Percentiles rank a stretch among this genome's conserved stretches.
Conservation (phyloP, 1,140 invertebrate genomes). For the Oreohelix idahoensis region DNA sequence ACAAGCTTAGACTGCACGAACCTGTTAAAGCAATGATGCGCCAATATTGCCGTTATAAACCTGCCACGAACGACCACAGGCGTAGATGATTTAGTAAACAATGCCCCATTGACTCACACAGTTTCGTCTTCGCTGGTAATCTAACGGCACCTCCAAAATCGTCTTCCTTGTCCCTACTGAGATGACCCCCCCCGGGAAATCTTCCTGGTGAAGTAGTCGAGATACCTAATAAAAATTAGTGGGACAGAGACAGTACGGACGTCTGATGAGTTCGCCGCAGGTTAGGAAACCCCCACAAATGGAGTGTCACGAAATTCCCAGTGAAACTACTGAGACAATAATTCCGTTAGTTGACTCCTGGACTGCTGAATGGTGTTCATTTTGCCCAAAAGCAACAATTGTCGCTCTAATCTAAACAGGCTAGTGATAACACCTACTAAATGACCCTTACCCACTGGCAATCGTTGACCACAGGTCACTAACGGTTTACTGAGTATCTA, state of each 20-base stretch:
- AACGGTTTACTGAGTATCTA: not conserved
- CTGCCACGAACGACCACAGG: not conserved
- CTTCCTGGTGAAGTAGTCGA: not conserved
- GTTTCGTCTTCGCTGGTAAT: not conserved
- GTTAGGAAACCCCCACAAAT: not conserved
- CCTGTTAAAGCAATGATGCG: too few relatives aligned
- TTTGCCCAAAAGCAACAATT: not conserved
- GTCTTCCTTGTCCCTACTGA: not conserved
- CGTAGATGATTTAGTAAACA: not conserved
- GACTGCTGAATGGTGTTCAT: not conserved
- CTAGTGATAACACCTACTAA: not conserved
- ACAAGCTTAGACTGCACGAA: too few relatives aligned
- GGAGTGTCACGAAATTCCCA: not conserved
- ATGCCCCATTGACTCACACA: not conserved
- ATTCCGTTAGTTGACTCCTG: not conserved
- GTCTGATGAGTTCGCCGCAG: not conserved
- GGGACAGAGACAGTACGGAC: not conserved
- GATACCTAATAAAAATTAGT: not conserved
- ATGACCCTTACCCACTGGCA: not conserved
- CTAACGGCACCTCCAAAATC: not conserved
- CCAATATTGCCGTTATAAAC: not conserved
- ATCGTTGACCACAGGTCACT: not conserved
- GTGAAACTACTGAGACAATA: not conserved
- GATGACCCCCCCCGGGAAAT: not conserved
- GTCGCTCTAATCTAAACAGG: not conserved